Base-by-base conservation (phyloP, 2,113 vertebrate genomes). In the Psephotus haematonotus region DNA sequence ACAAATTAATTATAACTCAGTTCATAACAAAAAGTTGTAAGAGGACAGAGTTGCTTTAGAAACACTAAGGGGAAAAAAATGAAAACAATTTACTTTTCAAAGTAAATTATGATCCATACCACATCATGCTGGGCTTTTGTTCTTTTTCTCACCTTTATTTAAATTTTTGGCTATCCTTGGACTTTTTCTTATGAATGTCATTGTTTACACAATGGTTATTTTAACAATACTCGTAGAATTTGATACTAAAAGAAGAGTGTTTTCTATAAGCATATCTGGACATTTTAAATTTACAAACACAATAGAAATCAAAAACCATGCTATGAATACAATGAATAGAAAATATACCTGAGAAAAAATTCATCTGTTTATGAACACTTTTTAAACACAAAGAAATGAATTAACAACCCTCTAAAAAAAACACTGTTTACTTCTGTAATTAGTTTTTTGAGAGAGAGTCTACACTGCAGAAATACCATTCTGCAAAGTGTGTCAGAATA, bases 131-230 rank as follows among this genome's bases (percentile, higher is more conserved):
- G 16, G 6, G 2, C 0, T 7, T 46, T 39, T 43, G 7, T 47
- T 15, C 1, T 20, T 43, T 37, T 19, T 22, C n/a, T 2, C 0
- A 1, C 10, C 0, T 4, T 37, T 60, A 59, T 52, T 35, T 46
- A 27, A 23, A 8, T 23, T 65, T 4, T 44, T 88, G 10, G 5
- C 11, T 72, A 8, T 77, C 11, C 9, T 63, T 63, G 46, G n/a
- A 35, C 13, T 23, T 74, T 59, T 88, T 70, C 19, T 50, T 88
- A 62, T 10, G 63, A 67, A 35, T 86, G 28, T 17, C 3, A 4
- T 59, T 19, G 33, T 52, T 72, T 64, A 62, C 13, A 63, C 17
- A 60, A 59, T 9, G 3, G 3, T 65, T 74, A n/a, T 70, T 89
- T 70, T 59, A 86, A 27, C 3, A 49, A n/a, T 27, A 5, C 3